Base-by-base conservation (phyloP, 2,888 invertebrate genomes). In the Calliopum simillimum region DNA sequence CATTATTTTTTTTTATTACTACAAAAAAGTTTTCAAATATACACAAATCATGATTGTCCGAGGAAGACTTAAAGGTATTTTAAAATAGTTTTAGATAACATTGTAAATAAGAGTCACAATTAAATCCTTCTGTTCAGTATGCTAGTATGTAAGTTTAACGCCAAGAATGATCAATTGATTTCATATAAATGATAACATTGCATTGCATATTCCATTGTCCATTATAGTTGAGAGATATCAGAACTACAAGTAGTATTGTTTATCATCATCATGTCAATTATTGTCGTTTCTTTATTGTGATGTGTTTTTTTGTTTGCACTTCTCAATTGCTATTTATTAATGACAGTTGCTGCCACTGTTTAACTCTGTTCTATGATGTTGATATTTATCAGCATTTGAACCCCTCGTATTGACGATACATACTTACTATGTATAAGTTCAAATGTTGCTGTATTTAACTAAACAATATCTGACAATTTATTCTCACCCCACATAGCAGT, bases 11-110 rank as follows among this genome's bases (percentile, higher is more conserved):
- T 58, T 23, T 49, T 13, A 21, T 19, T 58, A 8, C 46, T 13
- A 46, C 14, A 41, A 23, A 47, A 53, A 71, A 75, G 74, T 73
- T 70, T 70, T 75, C 58, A 69, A 66, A 66, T 73, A 74, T 72
- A 76, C 74, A 80, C 73, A 75, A 82, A 74, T 83, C 80, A 80
- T 85, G 84, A 85, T 83, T 84, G 81, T 80, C 82, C 79, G 82
- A 82, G 84, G 85, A 84, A 77, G 82, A 82, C 78, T 77, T 84
- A 71, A 84, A 84, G 85, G 84, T 84, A 84, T 73, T 73, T 71
- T 58, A 16, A 25, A 53, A 43, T 43, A 44, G 23, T 23, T 41
- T 55, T 55, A 55, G 23, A 43, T 23, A 19, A 41, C 33, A 63
- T 47, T 14, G 47, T 63, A 23, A 49, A 21, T 49, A 49, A 16